Percentiles rank a stretch among this genome's conserved stretches.
These are phyloP conservation scores for Enteromius radiatus DNA, from an alignment of 2,797 vertebrate species.

Conservation along the genomic window DNA sequence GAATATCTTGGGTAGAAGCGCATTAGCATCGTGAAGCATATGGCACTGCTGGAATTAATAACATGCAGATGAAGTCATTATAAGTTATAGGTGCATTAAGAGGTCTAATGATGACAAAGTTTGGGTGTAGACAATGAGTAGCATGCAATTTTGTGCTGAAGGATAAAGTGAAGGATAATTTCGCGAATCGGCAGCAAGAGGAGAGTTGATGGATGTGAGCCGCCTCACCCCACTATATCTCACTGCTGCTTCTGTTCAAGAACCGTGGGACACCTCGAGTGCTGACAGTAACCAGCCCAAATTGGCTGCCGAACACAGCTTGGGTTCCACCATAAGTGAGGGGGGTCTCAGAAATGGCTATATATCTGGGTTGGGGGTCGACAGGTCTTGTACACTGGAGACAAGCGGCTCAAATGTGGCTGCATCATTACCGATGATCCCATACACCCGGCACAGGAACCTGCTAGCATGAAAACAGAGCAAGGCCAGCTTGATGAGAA, in stretches of 20 bases:
- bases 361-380: constrained; percentile 49
- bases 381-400: constrained; percentile 43
- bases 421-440: constrained; percentile 57
- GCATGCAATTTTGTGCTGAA: constrained; percentile 24
- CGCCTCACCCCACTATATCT: constrained; percentile 28
- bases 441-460: background rate
- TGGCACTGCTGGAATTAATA: constrained; percentile 26
- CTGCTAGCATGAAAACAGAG: constrained; percentile 19
- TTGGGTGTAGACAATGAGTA: constrained; percentile 28
- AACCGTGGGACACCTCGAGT: constrained; percentile 40
- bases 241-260: constrained; percentile 29
- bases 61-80: constrained; percentile 7
- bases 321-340: constrained; percentile 30
- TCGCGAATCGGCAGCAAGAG: constrained; percentile 37
- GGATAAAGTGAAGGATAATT: constrained; percentile 18
- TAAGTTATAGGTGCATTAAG: constrained; percentile 39
- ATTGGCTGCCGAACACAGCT: constrained; percentile 61
- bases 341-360: constrained; percentile 31
- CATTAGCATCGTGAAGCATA: constrained; percentile 32
- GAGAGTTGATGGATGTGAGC: constrained; percentile 33
- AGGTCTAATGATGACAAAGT: constrained; percentile 39
- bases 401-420: constrained; percentile 49
- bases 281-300: constrained; percentile 60
- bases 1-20: background rate
- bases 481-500: background rate